Evolutionary conservation across 2,113 vertebrate genomes (phyloP).

Genomic region (Xerus inauris): DNA sequence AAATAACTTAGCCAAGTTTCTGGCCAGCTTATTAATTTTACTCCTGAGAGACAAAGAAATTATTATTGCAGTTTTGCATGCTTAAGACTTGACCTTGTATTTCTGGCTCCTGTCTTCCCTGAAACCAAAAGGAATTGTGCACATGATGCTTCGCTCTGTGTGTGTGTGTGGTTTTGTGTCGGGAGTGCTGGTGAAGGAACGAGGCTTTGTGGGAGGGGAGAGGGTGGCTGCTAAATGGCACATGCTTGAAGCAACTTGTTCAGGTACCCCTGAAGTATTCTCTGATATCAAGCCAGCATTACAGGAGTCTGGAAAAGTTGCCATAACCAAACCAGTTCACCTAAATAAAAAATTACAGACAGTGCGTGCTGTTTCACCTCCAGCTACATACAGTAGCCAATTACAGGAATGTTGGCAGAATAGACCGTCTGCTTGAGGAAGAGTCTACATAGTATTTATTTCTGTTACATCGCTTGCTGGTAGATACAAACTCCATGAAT

Average conservation of each 20-base stretch:
- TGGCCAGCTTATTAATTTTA: conserved; percentile 68
- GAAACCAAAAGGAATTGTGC: not conserved
- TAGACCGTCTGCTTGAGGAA: not conserved
- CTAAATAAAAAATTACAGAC: not conserved
- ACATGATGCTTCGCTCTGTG: not conserved
- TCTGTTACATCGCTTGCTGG: not conserved
- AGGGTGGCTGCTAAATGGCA: not conserved
- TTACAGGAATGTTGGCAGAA: conserved; percentile 18
- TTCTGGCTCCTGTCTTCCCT: conserved; percentile 40
- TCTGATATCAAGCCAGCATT: not conserved
- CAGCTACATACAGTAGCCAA: not conserved
- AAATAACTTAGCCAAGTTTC: conserved; percentile 61
- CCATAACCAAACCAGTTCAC: not conserved
- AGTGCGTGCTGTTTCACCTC: not conserved
- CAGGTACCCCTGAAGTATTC: not conserved
- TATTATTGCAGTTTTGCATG: conserved; percentile 48
- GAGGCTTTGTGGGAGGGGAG: not conserved
- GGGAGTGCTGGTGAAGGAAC: not conserved
- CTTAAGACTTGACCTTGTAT: conserved; percentile 64
- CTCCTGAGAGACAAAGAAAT: conserved; percentile 64
- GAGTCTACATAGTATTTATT: not conserved
- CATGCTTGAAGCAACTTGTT: not conserved
- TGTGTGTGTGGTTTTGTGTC: not conserved
- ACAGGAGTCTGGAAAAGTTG: not conserved
- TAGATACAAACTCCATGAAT: not conserved